Base-by-base conservation (phyloP, 1,140 invertebrate genomes). In the Listronotus oregonensis region DNA sequence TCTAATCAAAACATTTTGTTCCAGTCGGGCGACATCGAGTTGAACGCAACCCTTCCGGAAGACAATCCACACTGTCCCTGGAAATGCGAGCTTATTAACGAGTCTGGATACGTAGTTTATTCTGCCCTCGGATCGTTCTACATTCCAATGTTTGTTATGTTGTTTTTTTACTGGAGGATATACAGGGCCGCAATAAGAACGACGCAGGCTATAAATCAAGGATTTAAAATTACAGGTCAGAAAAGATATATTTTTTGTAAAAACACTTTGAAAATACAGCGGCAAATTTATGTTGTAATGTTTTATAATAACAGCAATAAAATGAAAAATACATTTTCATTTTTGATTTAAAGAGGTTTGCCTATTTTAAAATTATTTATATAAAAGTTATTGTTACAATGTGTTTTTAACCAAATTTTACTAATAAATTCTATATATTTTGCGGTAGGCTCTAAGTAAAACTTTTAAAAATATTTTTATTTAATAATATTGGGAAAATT, bases 131-230 rank as follows among this genome's bases (percentile, higher is more conserved):
- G 95, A 8, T 96, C 94, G 52, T 98, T 98, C 85, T 96, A 95
- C 79, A 90, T 98, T 72, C 96, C 96, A 10, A 95, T 96, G 89
- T 87, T 95, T 69, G 90, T 98, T 37, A 97, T 98, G 92, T 83
- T 97, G 52, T 96, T 97, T 84, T 94, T 98, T 81, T 98, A 98
- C 81, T 95, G 94, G 86, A 85, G 93, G 67, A 98, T 98, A 71
- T 98, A 98, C 82, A 87, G 90, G 59, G 94, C 94, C 0, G 95
- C 95, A 14, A 88, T 94, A 3, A 88, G 90, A 64, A 96, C 95
- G 0, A 95, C 94, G 0, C 88, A 89, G 68, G 93, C 94, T 31
- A 93, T 96, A 72, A 95, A 95, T 81, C 92, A 93, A 81, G 87
- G 96, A 57, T 97, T 97, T 77, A 86, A 94, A 63, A 96, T 94